A percentile compares a stretch with the other conserved stretches of the same genome.
Evolutionary conservation across 2,888 invertebrate genomes (phyloP).

Genomic region (Ectemnius cavifrons): DNA sequence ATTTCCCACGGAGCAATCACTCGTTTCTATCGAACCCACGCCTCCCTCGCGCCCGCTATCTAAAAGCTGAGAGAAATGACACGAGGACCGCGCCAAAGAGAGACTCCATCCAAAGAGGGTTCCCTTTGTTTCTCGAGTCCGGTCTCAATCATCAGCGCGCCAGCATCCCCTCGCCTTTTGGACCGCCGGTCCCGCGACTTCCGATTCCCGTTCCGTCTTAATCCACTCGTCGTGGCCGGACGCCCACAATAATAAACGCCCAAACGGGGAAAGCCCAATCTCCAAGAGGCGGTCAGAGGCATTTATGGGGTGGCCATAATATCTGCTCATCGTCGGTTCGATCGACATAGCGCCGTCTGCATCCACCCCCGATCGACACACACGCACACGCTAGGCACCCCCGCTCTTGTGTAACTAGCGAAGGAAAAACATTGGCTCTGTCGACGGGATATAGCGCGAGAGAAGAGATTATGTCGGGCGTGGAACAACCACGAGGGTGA

Average conservation of each 20-base stretch:
- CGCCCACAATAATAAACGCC: constrained; percentile 70
- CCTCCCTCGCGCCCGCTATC: neutral
- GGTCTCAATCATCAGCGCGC: constrained; percentile 28
- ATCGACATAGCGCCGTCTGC: constrained; percentile 30
- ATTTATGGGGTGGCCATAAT: constrained; percentile 72
- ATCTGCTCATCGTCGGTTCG: constrained; percentile 65
- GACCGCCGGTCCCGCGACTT: constrained; percentile 60
- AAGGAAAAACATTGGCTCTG: constrained; percentile 62
- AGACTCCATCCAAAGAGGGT: constrained; percentile 9
- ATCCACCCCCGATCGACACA: constrained; percentile 1
- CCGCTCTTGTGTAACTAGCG: neutral
- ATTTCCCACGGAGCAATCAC: constrained; percentile 6
- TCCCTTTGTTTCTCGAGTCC: constrained; percentile 46
- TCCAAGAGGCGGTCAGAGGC: constrained; percentile 62
- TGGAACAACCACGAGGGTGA: constrained; percentile 50
- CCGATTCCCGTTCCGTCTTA: constrained; percentile 73
- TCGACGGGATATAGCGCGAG: constrained; percentile 55
- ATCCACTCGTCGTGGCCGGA: constrained; percentile 65
- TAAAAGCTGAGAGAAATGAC: constrained; percentile 1
- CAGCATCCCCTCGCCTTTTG: constrained; percentile 25
- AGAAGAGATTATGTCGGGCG: constrained; percentile 70
- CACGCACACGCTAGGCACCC: neutral
- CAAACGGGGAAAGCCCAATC: constrained; percentile 68
- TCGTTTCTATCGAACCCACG: constrained; percentile 1
- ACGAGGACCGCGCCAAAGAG: neutral